Conservation (phyloP, 1,140 invertebrate genomes). For the Drosophila ananassae region DNA sequence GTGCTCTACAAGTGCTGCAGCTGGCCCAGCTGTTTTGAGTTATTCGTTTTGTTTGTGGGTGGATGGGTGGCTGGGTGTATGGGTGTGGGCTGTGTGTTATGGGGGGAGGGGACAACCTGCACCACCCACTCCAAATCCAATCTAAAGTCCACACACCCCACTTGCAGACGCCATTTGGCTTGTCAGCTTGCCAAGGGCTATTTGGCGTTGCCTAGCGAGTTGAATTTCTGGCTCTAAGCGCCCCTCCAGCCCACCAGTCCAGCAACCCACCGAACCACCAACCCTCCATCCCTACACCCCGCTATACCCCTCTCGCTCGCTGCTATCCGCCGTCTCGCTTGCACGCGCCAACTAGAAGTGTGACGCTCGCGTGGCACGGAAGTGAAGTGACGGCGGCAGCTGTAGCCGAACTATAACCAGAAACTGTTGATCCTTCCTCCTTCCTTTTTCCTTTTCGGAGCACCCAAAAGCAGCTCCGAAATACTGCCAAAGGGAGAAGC, state of each 20-base stretch:
- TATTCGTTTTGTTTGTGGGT: conserved; percentile 9
- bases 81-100: not conserved
- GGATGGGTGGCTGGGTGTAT: not conserved
- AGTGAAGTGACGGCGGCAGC: conserved; percentile 78
- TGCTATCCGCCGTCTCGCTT: conserved; percentile 3
- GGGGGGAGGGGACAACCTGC: not conserved
- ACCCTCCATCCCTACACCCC: not conserved
- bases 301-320: not conserved
- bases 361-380: conserved; percentile 80
- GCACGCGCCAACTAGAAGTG: conserved; percentile 60
- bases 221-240: conserved; percentile 46
- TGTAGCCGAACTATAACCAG: conserved; percentile 71
- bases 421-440: conserved; percentile 76
- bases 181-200: conserved; percentile 67
- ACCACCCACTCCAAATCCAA: conserved; percentile 2
- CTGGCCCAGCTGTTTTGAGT: conserved; percentile 59
- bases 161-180: conserved; percentile 43
- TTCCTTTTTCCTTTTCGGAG: conserved; percentile 12
- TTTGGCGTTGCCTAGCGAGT: conserved; percentile 68
- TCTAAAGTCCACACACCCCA: conserved; percentile 40
- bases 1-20: conserved; percentile 78
- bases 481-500: conserved; percentile 30
- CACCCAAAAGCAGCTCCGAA: conserved; percentile 67
- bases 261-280: no score
- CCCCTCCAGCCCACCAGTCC: not conserved